Percentiles rank a stretch among this genome's conserved stretches.
Conservation (phyloP, 1,140 invertebrate genomes). For the Araneus ventricosus region DNA sequence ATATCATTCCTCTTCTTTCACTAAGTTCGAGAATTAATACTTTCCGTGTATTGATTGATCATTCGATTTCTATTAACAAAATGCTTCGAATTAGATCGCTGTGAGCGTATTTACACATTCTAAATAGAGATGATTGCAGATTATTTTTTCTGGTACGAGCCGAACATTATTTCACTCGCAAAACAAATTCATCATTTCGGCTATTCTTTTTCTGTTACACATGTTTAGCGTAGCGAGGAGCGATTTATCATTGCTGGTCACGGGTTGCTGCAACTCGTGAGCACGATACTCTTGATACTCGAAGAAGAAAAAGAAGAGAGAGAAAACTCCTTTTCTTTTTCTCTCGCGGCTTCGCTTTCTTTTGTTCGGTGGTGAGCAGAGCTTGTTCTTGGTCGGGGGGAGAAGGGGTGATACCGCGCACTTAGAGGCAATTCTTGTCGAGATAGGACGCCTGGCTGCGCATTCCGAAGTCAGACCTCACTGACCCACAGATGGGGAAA, state of each 20-base stretch:
- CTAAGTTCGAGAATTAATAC: neutral
- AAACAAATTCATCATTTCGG: slow-evolving; percentile 44
- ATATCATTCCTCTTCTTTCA: neutral
- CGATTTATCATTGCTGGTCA: slow-evolving; percentile 11
- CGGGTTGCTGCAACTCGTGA: slow-evolving; percentile 11
- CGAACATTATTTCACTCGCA: neutral
- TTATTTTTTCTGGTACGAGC: neutral
- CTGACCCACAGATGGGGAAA: slow-evolving; percentile 19
- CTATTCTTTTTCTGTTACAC: slow-evolving; percentile 28
- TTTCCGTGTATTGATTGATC: neutral
- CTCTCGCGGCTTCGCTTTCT: neutral
- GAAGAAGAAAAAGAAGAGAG: too few relatives aligned
- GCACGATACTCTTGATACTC: slow-evolving; percentile 1
- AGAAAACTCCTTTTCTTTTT: neutral
- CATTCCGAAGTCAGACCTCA: neutral
- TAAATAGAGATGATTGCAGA: neutral
- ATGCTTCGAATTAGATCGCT: neutral
- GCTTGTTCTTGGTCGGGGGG: neutral
- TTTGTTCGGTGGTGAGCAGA: slow-evolving; percentile 6
- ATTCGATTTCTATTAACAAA: neutral
- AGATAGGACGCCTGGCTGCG: neutral
- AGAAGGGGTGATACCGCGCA: neutral
- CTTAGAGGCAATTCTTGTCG: neutral
- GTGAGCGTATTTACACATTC: neutral
- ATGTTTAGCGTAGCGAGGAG: slow-evolving; percentile 11